Base-by-base conservation (phyloP, 2,888 invertebrate genomes). In the Subacronicta megacephala region DNA sequence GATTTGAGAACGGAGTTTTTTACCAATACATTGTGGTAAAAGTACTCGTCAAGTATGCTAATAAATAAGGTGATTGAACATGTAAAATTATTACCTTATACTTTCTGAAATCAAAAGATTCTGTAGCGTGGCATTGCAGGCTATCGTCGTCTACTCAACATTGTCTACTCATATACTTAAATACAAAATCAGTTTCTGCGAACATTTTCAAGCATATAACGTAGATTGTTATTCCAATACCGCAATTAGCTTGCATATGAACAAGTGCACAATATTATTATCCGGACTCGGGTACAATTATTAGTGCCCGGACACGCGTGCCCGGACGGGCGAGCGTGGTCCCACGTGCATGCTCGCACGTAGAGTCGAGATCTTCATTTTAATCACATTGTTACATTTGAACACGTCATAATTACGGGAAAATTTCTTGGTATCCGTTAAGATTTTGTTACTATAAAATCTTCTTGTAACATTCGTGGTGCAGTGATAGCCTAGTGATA, bases 241-340 rank as follows among this genome's bases (percentile, higher is more conserved):
- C 6, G 29, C 54, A 20, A 57, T 64, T 54, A 59, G 42, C 51
- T 53, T 29, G 51, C 58, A 56, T 23, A 38, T 38, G 42, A 40
- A 13, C 40, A 43, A 64, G 31, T 64, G 69, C 64, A 64, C 59
- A 53, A 57, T 64, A 57, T 64, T 68, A 68, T 59, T 57, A 72
- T 69, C 56, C 51, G 47, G 36, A 40, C 44, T 53, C 42, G 38
- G 52, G 20, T 40, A 50, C 49, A 36, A 53, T 72, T 59, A 71
- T 52, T n/a, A n/a, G 3, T 3, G n/a, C 41, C 33, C 26, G 42
- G 23, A 36, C 50, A 43, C n/a, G n/a, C n/a, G n/a, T n/a, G n/a
- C 36, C 41, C 38, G 23, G 37, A 7, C 23, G 6, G 29, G 16
- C 10, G 16, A n/a, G 9, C 40, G 23, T n/a, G 16, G 33, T 1